Conservation (phyloP, 2,888 invertebrate genomes). For the Drosophila longiperda region DNA sequence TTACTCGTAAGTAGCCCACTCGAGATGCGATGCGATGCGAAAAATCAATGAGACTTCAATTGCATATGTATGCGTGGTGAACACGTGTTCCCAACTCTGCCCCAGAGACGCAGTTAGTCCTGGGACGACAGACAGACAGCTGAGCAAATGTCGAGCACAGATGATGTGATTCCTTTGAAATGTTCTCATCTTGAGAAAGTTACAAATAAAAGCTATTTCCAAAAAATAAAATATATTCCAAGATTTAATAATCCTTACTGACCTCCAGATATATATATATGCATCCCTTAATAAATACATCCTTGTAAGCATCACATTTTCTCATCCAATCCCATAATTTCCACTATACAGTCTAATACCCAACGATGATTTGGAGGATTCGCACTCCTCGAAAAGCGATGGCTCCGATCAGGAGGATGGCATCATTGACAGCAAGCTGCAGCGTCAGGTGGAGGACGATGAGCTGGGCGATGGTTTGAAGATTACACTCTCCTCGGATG, state of each 20-base stretch:
- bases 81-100: slow-evolving; percentile 19
- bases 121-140: slow-evolving; percentile 25
- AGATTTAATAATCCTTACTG: neutral
- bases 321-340: neutral
- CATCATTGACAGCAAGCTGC: slow-evolving; percentile 59
- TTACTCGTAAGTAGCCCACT: slow-evolving; percentile 91
- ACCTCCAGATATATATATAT: neutral
- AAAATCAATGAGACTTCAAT: slow-evolving; percentile 22
- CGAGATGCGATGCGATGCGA: neutral
- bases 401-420: slow-evolving; percentile 88
- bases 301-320: neutral
- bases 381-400: slow-evolving; percentile 91
- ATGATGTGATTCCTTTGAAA: neutral
- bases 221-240: too few relatives aligned
- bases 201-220: neutral
- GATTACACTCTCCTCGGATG: slow-evolving; percentile 82
- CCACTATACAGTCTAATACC: slow-evolving; percentile 89
- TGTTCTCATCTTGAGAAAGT: neutral
- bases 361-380: slow-evolving; percentile 92
- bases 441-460: slow-evolving; percentile 85
- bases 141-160: neutral
- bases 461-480: slow-evolving; percentile 85
- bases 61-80: neutral
- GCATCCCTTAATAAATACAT: neutral
- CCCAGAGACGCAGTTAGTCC: slow-evolving; percentile 1